phyloP scores from a whole-genome alignment of 2,113 vertebrate genomes.

The Colossoma macropomum region DNA sequence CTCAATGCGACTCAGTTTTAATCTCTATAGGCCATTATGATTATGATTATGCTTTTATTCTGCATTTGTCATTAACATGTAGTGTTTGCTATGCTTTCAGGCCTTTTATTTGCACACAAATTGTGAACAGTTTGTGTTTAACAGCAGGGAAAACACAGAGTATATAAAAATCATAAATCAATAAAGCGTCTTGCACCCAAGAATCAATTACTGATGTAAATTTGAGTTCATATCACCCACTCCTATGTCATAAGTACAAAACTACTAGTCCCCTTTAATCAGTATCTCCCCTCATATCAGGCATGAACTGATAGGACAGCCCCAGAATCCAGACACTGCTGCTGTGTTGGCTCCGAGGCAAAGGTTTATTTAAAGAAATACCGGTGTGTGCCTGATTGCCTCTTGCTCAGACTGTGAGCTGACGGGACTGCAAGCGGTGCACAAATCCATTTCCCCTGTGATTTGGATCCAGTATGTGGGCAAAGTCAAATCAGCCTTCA shows the following conservation, averaged over 20 bases:
- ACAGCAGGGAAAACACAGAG: too few relatives aligned
- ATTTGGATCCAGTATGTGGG: background rate
- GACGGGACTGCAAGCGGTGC: background rate
- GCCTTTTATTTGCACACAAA: too few relatives aligned
- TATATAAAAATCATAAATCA: too few relatives aligned
- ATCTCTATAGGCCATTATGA: too few relatives aligned
- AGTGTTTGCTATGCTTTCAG: too few relatives aligned
- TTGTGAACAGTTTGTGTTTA: too few relatives aligned
- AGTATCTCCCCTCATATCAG: background rate
- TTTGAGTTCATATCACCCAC: background rate
- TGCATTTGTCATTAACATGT: too few relatives aligned
- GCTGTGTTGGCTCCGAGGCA: background rate
- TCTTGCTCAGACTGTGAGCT: background rate
- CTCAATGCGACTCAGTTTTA: too few relatives aligned
- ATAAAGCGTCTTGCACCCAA: background rate
- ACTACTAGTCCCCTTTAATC: background rate
- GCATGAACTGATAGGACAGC: background rate
- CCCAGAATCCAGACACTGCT: background rate
- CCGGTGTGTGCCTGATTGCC: background rate
- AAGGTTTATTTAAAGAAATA: background rate
- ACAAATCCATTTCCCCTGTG: background rate
- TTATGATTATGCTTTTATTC: too few relatives aligned
- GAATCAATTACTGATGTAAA: background rate
- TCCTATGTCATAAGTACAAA: background rate
- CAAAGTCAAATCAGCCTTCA: background rate